Evolutionary conservation across 2,113 vertebrate species (phyloP), one percentile per base, ranked within the genome.

Genomic region (Gallinago jamesoni): DNA sequence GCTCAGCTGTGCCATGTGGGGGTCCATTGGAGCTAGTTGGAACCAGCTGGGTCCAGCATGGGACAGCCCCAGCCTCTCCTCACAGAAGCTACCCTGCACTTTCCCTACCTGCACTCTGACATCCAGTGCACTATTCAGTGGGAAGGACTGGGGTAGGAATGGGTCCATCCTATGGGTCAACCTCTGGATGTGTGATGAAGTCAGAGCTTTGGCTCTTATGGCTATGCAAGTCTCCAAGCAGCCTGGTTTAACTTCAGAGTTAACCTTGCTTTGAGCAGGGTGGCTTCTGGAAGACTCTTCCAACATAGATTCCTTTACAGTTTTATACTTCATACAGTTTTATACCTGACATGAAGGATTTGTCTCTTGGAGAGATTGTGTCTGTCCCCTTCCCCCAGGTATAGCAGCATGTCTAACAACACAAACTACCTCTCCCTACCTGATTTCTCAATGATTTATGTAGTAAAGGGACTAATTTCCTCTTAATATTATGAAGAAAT

Each of bases 1-100:
- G 8, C 16, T 62, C 24, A 69, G 63, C n/a, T 19, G 10, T n/a
- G 23, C 21, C 4, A 0, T 8, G 30, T 21, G 11, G 55, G 30
- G 30, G 41, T 24, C 22, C 2, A 2, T 17, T 59, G 33, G 53
- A 83, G 19, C 12, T 4, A 4, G 25, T 11, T 35, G 41, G 56
- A 70, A 48, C 5, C 0, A 0, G 2, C 35, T 45, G 21, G 25
- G 24, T n/a, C 23, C 1, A 1, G 13, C 41, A 50, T 1, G 1
- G 10, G 12, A 8, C 47, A 76, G 19, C 12, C 33, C 15, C 1
- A 1, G 15, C 9, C 6, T 47, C 12, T 62, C n/a, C 16, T 69
- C 24, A 23, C 17, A 43, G 27, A 25, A 10, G n/a, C 15, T 6
- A 5, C 12, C 5, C 68, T 55, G 30, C 23, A 47, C 7, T 16